phyloP scores from a whole-genome alignment of 2,888 invertebrate species.

The Clepsis dumicolana region DNA sequence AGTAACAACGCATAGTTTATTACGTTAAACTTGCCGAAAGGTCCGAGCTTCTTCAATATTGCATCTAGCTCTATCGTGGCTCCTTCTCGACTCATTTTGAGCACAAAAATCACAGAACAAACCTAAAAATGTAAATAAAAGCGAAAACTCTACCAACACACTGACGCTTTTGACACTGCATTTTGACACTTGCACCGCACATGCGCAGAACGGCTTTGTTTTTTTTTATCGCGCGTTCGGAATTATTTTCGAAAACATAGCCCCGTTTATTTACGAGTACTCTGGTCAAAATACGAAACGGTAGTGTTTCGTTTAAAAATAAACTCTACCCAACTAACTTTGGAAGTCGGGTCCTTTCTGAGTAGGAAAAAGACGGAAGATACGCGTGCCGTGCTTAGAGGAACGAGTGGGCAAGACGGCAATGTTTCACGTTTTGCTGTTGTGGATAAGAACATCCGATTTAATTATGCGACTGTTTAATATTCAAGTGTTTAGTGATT shows the following conservation, averaged over 20 bases:
- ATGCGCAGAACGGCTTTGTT: conserved; percentile 23
- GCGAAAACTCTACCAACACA: conserved; percentile 28
- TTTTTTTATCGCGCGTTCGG: not conserved
- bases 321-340: conserved; percentile 32
- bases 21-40: conserved; percentile 76
- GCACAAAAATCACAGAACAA: conserved; percentile 45
- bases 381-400: not conserved
- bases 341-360: conserved; percentile 1
- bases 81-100: conserved; percentile 63
- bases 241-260: conserved; percentile 13
- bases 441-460: conserved; percentile 15
- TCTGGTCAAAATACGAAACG: conserved; percentile 28
- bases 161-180: conserved; percentile 22
- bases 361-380: conserved; percentile 14
- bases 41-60: conserved; percentile 70
- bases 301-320: conserved; percentile 37
- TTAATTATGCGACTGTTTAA: conserved; percentile 10
- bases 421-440: not conserved
- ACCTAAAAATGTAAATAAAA: conserved; percentile 50
- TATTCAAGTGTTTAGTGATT: conserved; percentile 22
- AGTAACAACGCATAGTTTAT: conserved; percentile 75
- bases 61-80: conserved; percentile 64
- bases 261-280: conserved; percentile 21
- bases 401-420: conserved; percentile 21
- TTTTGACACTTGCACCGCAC: conserved; percentile 30